Conservation (phyloP, 2,113 vertebrate species). For the Campylorhamphus procurvoides region DNA sequence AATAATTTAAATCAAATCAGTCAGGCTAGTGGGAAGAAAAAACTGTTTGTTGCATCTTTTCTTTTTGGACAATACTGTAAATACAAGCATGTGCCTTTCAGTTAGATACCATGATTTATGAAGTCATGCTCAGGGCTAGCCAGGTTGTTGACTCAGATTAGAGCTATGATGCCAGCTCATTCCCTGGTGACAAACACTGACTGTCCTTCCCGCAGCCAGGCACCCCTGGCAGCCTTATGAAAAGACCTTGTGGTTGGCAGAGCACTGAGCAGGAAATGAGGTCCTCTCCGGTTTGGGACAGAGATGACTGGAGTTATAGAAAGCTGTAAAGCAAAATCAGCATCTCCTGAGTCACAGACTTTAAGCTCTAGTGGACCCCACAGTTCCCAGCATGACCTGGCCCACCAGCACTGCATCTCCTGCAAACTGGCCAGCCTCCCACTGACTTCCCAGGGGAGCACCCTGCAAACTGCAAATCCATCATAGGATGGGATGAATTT, state of each 20-base stretch:
- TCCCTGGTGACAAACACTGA: slow-evolving; percentile 66
- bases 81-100: slow-evolving; percentile 36
- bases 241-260: slow-evolving; percentile 64
- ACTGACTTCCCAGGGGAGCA: background rate
- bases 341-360: slow-evolving; percentile 44
- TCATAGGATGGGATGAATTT: fast-evolving
- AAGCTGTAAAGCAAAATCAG: slow-evolving; percentile 32
- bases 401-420: background rate
- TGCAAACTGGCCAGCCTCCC: background rate
- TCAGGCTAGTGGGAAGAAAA: background rate
- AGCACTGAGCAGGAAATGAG: slow-evolving; percentile 62
- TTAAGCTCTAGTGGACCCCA: background rate
- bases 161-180: slow-evolving; percentile 55
- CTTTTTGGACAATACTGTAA: background rate
- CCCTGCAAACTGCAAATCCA: background rate
- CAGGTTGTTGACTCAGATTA: slow-evolving; percentile 66
- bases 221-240: slow-evolving; percentile 58
- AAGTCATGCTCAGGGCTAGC: slow-evolving; percentile 42
- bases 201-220: slow-evolving; percentile 52
- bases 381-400: background rate
- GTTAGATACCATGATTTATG: slow-evolving; percentile 40
- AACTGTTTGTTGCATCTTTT: background rate
- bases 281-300: slow-evolving; percentile 53
- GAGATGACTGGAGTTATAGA: slow-evolving; percentile 56
- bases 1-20: slow-evolving; percentile 15